Evolutionary conservation across 1,140 invertebrate species (phyloP).

Genomic region (Telenomus remus): DNA sequence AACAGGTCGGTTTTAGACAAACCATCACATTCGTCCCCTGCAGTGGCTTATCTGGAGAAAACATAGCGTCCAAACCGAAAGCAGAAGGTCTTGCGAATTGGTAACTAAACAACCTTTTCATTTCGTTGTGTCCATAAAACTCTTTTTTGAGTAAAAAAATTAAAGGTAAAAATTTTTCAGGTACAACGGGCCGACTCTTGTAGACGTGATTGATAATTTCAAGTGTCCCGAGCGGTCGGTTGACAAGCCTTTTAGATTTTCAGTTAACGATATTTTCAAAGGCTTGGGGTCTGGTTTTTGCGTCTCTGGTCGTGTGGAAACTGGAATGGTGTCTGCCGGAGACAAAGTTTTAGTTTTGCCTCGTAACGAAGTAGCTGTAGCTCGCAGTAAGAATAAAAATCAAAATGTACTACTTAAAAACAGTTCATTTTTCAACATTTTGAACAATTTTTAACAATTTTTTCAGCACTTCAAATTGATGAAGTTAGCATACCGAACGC

Average conservation of each 20-base stretch:
- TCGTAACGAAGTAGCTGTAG: conserved; percentile 83
- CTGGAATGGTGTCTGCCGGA: conserved; percentile 81
- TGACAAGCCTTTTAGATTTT: conserved; percentile 92
- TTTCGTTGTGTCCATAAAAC: too few species aligned
- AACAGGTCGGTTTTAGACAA: conserved; percentile 96
- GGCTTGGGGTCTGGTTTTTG: conserved; percentile 84
- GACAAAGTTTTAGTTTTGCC: conserved; percentile 94
- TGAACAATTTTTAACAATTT: conserved; percentile 16
- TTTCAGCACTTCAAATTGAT: conserved; percentile 81
- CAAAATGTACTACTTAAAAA: background rate
- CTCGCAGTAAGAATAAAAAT: conserved; percentile 80
- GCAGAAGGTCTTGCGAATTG: conserved; percentile 79
- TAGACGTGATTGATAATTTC: conserved; percentile 81
- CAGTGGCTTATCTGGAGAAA: conserved; percentile 95
- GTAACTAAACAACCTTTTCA: conserved; percentile 42
- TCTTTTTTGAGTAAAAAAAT: too few species aligned
- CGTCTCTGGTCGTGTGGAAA: conserved; percentile 81
- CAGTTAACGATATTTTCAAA: conserved; percentile 96
- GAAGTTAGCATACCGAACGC: conserved; percentile 82
- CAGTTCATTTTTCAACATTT: background rate
- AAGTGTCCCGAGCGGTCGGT: conserved; percentile 89
- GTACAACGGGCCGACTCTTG: conserved; percentile 70
- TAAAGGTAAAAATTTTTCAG: conserved; percentile 46
- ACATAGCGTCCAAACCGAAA: conserved; percentile 84
- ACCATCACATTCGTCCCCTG: conserved; percentile 93